Evolutionary conservation across 2,888 invertebrate species (phyloP).

Genomic region (Eupithecia inturbata): DNA sequence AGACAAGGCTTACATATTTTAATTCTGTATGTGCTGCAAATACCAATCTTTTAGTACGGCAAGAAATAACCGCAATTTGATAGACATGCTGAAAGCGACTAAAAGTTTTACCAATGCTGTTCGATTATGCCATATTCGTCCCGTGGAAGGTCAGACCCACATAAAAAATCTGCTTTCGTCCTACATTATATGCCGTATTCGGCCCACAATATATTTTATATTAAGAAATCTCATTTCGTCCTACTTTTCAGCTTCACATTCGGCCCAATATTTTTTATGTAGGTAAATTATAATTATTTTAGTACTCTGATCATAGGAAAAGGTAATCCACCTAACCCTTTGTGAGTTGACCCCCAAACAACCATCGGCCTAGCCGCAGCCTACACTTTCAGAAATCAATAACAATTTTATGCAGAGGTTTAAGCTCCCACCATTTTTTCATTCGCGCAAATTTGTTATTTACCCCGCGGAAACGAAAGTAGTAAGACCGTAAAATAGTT

Average conservation of each 20-base stretch:
- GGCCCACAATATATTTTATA: no score
- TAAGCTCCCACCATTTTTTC: neutral
- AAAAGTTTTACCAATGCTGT: neutral
- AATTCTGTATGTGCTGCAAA: neutral
- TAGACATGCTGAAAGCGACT: neutral
- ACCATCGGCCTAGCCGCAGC: neutral
- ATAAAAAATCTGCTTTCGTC: no score
- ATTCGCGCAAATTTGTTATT: neutral
- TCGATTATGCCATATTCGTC: no score
- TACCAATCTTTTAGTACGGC: neutral
- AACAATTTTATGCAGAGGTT: neutral
- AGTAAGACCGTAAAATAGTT: neutral
- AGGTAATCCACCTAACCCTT: neutral
- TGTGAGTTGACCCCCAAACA: neutral
- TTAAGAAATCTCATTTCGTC: no score
- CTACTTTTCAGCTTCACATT: no score
- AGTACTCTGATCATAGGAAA: neutral
- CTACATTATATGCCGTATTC: no score
- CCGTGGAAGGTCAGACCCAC: no score
- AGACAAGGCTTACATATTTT: neutral
- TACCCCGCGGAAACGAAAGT: neutral
- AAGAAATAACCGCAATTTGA: neutral
- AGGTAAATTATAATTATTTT: no score
- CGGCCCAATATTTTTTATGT: no score
- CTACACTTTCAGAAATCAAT: neutral